Evolutionary conservation across 2,888 invertebrate genomes (phyloP).

Genomic region (Escarpia spicata): DNA sequence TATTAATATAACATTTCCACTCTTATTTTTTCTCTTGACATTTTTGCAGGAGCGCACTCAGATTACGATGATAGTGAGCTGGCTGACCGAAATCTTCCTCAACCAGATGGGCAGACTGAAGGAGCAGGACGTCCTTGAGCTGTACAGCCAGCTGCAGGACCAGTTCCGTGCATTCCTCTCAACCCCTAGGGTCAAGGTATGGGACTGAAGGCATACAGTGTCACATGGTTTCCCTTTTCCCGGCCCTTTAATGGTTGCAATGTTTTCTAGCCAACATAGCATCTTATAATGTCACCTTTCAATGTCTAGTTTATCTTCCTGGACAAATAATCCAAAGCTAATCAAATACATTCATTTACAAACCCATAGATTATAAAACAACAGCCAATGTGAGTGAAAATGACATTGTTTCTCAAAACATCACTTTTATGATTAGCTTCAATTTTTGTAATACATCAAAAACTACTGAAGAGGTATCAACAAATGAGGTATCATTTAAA

Average conservation of each 20-base stretch:
- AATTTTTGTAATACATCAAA: too few species aligned
- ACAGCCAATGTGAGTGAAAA: too few species aligned
- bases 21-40: neutral
- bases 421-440: too few species aligned
- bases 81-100: conserved; percentile 92
- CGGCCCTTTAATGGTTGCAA: neutral
- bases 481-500: too few species aligned
- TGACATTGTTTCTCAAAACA: too few species aligned
- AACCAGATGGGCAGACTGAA: conserved; percentile 83
- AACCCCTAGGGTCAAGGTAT: conserved; percentile 53
- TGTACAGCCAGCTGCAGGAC: conserved; percentile 52
- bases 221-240: neutral
- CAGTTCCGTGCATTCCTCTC: conserved; percentile 58
- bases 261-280: neutral
- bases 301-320: too few species aligned
- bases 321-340: too few species aligned
- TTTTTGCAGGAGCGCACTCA: conserved; percentile 79
- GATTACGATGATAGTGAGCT: conserved; percentile 90
- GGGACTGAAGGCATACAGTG: neutral
- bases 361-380: too few species aligned
- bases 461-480: too few species aligned
- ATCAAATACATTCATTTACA: too few species aligned
- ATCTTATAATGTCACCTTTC: neutral
- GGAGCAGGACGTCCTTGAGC: conserved; percentile 52
- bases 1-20: too few species aligned